A percentile compares a stretch with the other conserved stretches of the same genome.
These are phyloP conservation scores for Beroe forskalii DNA, from an alignment of 37 sponge, comb jelly and placozoan species.

Conservation along the genomic window DNA sequence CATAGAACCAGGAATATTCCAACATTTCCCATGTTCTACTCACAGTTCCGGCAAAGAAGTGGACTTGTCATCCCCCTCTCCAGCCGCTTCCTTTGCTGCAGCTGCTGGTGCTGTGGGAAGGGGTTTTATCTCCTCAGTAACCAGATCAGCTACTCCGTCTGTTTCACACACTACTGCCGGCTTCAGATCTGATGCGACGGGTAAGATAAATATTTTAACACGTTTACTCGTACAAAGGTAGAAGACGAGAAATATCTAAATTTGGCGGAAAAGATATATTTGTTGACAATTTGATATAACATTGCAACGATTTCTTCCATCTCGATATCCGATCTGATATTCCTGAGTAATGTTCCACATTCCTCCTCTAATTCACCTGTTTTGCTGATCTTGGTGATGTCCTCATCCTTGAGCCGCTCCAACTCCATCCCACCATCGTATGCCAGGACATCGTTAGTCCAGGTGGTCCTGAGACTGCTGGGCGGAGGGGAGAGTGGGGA, in stretches of 20 bases:
- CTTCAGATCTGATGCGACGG: neutral
- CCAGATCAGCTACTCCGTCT: neutral
- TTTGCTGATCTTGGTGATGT: neutral
- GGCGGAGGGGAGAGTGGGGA: too few species aligned
- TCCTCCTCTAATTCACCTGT: neutral
- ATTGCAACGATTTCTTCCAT: too few species aligned
- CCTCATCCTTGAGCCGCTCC: slow-evolving; percentile 8
- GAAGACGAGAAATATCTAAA: too few species aligned
- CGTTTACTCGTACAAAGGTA: too few species aligned
- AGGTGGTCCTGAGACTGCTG: neutral
- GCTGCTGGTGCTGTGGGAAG: neutral
- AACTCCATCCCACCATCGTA: slow-evolving; percentile 55
- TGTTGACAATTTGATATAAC: too few species aligned
- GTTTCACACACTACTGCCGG: neutral
- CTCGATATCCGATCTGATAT: too few species aligned
- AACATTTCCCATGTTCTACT: too few species aligned
- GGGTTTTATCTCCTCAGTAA: neutral
- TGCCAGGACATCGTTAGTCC: slow-evolving; percentile 40
- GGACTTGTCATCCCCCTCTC: neutral
- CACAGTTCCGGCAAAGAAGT: neutral
- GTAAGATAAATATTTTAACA: too few species aligned
- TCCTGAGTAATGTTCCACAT: too few species aligned
- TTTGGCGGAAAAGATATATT: too few species aligned
- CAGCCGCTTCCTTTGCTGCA: neutral
- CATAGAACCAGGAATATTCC: too few species aligned